phyloP scores from a whole-genome alignment of 2,888 invertebrate genomes.

The Apomyelois bistriatella region DNA sequence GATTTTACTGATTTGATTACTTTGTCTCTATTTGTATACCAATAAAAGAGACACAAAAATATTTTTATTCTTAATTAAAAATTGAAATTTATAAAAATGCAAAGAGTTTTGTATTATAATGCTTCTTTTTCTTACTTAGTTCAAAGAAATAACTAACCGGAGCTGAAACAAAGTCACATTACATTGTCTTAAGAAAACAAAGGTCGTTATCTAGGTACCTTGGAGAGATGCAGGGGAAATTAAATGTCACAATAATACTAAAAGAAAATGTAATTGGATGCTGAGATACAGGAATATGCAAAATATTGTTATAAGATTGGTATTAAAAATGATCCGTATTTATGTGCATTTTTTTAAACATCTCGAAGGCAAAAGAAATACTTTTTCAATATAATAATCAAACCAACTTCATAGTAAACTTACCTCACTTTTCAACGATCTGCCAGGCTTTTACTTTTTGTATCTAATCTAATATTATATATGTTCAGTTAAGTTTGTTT shows the following conservation, averaged over 20 bases:
- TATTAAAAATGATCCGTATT: neutral
- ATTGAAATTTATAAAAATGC: neutral
- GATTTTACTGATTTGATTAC: too few species aligned
- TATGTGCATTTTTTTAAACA: too few species aligned
- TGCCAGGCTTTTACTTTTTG: too few species aligned
- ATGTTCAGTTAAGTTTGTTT: too few species aligned
- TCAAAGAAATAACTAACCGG: slow-evolving; percentile 6
- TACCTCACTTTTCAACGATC: too few species aligned
- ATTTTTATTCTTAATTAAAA: neutral
- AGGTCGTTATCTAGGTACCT: slow-evolving; percentile 2
- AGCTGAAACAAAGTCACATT: slow-evolving; percentile 3
- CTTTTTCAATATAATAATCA: too few species aligned
- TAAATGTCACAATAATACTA: slow-evolving; percentile 11
- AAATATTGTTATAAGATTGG: neutral
- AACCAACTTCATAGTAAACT: too few species aligned
- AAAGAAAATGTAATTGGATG: slow-evolving; percentile 2
- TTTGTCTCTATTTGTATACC: too few species aligned
- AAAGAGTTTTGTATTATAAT: neutral
- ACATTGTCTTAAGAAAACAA: slow-evolving; percentile 2
- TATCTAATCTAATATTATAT: too few species aligned
- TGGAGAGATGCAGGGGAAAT: slow-evolving; percentile 7
- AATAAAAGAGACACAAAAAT: too few species aligned
- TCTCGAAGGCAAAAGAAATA: too few species aligned
- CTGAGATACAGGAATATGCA: neutral
- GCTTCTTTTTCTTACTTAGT: neutral